These are phyloP conservation scores for Apamea crenata DNA, from an alignment of 2,888 invertebrate genomes.

Conservation along the genomic window DNA sequence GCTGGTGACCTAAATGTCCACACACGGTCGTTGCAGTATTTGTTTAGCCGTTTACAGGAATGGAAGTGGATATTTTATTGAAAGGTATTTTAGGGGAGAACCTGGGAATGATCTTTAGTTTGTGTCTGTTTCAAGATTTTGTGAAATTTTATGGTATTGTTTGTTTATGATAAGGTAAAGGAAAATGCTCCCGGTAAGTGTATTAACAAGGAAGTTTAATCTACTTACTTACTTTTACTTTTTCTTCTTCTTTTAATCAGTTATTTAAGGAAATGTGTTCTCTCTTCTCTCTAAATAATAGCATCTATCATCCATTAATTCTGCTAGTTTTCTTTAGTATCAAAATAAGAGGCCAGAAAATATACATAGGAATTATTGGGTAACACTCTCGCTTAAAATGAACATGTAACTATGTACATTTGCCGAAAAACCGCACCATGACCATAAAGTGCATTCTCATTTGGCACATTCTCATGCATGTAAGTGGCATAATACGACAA, in stretches of 20 bases:
- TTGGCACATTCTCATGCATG: background rate
- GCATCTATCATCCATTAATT: background rate
- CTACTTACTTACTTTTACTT: too few relatives aligned
- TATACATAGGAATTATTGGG: too few relatives aligned
- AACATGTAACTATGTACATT: background rate
- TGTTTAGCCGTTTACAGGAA: slow-evolving; percentile 37
- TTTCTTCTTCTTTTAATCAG: too few relatives aligned
- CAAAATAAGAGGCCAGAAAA: too few relatives aligned
- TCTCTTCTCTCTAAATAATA: background rate
- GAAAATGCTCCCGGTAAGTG: background rate
- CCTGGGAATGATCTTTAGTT: slow-evolving; percentile 7
- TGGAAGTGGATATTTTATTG: slow-evolving; percentile 21
- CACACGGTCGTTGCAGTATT: slow-evolving; percentile 30
- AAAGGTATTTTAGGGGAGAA: slow-evolving; percentile 11
- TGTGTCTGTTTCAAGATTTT: background rate
- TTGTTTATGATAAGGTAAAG: background rate
- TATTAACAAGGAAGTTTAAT: background rate
- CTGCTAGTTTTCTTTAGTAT: background rate
- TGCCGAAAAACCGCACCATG: background rate
- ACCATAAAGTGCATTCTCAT: background rate
- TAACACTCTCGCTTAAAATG: background rate
- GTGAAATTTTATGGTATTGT: background rate
- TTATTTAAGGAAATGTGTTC: background rate
- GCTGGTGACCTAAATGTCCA: slow-evolving; percentile 31
- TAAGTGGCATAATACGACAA: background rate